These are phyloP conservation scores for Lonchura striata DNA, from an alignment of 2,113 vertebrate species.

Conservation along the genomic window DNA sequence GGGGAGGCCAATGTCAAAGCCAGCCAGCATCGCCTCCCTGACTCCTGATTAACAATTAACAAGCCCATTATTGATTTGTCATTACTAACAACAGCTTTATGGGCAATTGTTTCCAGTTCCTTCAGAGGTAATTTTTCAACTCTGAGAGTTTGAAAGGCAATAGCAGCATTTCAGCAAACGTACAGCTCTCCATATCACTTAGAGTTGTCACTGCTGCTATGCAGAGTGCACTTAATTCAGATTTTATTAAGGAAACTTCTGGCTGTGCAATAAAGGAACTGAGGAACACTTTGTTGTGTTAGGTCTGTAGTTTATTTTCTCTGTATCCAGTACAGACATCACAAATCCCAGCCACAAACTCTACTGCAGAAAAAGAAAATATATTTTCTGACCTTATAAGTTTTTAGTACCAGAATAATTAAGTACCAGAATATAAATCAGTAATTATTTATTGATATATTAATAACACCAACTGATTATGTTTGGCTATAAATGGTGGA, in stretches of 20 bases:
- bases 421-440: neutral
- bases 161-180: neutral
- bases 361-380: neutral
- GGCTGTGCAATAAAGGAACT: neutral
- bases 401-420: neutral
- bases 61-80: neutral
- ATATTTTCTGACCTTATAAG: neutral
- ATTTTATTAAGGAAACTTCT: neutral
- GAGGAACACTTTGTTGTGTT: neutral
- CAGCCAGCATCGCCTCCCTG: neutral
- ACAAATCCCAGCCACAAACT: neutral
- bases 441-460: neutral
- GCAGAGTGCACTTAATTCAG: neutral
- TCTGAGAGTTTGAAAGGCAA: neutral
- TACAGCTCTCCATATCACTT: neutral
- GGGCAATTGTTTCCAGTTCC: neutral
- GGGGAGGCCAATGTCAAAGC: neutral
- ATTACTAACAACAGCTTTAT: neutral
- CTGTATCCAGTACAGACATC: neutral
- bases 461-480: neutral
- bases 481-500: neutral
- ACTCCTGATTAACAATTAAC: neutral
- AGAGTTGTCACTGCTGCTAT: neutral
- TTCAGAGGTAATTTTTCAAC: neutral
- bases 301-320: constrained; percentile 6